These are phyloP conservation scores for Poeciliopsis turrubarensis DNA, from an alignment of 2,113 vertebrate genomes.

Conservation along the genomic window DNA sequence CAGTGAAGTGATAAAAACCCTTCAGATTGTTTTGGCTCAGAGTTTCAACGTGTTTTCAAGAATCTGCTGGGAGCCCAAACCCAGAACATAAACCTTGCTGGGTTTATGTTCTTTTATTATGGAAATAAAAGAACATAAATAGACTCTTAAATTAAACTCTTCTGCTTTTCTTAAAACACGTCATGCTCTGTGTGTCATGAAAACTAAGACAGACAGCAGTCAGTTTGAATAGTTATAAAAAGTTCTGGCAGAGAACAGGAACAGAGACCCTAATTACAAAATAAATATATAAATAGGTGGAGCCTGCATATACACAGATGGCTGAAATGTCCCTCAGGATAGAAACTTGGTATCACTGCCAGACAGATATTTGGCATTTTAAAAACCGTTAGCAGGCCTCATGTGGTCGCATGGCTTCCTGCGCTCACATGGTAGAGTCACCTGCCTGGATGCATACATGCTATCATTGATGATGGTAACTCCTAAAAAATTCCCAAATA, in stretches of 20 bases:
- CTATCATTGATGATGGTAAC: background rate
- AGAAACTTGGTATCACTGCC: slow-evolving; percentile 55
- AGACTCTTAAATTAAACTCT: background rate
- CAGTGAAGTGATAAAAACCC: background rate
- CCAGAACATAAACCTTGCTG: no score
- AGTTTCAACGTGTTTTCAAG: no score
- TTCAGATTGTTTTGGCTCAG: background rate
- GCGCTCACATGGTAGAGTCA: slow-evolving; percentile 24
- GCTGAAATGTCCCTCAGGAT: slow-evolving; percentile 68
- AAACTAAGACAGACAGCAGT: slow-evolving; percentile 7
- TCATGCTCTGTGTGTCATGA: background rate
- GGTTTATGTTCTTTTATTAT: no score
- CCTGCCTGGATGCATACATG: background rate
- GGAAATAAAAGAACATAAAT: no score
- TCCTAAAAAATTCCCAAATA: background rate
- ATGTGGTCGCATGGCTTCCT: slow-evolving; percentile 42
- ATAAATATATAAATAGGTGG: slow-evolving; percentile 60
- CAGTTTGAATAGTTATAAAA: slow-evolving; percentile 19
- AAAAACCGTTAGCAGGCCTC: slow-evolving; percentile 51
- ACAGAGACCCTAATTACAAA: slow-evolving; percentile 52
- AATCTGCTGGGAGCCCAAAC: no score
- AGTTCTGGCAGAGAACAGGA: slow-evolving; percentile 29
- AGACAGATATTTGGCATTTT: slow-evolving; percentile 69
- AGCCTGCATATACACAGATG: slow-evolving; percentile 65
- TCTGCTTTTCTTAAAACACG: background rate